Percentiles rank a stretch among this genome's conserved stretches.
Evolutionary conservation across 2,888 invertebrate genomes (phyloP).

Genomic region (Euzophera pinguis): DNA sequence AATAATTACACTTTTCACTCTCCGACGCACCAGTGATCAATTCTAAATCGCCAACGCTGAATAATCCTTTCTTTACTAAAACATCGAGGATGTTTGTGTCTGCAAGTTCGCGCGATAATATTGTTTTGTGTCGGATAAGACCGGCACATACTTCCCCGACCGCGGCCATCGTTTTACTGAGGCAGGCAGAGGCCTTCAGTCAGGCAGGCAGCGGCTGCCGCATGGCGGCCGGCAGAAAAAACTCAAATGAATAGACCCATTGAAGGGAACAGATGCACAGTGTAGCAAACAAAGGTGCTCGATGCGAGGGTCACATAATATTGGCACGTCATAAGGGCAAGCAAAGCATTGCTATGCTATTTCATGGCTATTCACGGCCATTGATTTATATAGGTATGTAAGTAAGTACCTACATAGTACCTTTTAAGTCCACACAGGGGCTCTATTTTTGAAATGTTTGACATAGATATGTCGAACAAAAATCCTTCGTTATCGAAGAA

Average conservation of each 20-base stretch:
- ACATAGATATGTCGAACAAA: too few species aligned
- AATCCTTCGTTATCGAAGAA: too few species aligned
- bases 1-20: constrained; percentile 78
- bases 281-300: neutral
- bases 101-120: constrained; percentile 81
- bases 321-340: too few species aligned
- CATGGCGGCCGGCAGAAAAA: constrained; percentile 20
- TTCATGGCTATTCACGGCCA: too few species aligned
- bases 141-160: constrained; percentile 80
- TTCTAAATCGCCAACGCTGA: constrained; percentile 81
- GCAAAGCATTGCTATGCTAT: too few species aligned
- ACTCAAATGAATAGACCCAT: constrained; percentile 36
- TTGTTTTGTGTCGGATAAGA: constrained; percentile 81
- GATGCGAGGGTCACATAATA: constrained; percentile 1
- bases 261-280: constrained; percentile 37
- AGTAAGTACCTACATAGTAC: too few species aligned
- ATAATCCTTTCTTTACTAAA: constrained; percentile 82
- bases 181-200: constrained; percentile 25
- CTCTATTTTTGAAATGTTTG: too few species aligned
- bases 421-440: too few species aligned
- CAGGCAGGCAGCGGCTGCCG: neutral
- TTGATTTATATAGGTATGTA: too few species aligned
- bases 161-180: constrained; percentile 74
- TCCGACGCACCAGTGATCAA: constrained; percentile 66
- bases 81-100: constrained; percentile 82